A percentile compares a stretch with the other conserved stretches of the same genome.
phyloP scores from a whole-genome alignment of 1,140 invertebrate species.

The Drosophila parvula region DNA sequence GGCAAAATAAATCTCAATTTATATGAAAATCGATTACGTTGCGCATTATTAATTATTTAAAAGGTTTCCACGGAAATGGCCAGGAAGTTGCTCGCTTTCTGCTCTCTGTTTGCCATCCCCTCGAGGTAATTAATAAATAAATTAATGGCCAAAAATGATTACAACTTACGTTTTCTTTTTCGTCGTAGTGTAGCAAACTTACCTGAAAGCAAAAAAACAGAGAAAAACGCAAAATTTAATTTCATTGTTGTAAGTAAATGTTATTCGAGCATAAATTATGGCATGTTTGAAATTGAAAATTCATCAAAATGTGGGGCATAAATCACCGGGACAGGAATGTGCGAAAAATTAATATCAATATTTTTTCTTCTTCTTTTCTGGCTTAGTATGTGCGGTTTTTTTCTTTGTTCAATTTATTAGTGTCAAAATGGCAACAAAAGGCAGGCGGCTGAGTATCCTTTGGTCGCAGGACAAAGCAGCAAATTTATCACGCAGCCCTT shows the following conservation, averaged over 20 bases:
- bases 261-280: constrained; percentile 17
- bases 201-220: constrained; percentile 68
- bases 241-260: constrained; percentile 17
- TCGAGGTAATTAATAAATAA: constrained; percentile 62
- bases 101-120: constrained; percentile 8
- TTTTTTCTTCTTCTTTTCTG: constrained; percentile 16
- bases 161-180: constrained; percentile 81
- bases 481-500: constrained; percentile 52
- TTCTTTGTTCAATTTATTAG: constrained; percentile 66
- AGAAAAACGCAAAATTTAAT: constrained; percentile 31
- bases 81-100: constrained; percentile 34
- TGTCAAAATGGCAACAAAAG: constrained; percentile 58
- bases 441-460: constrained; percentile 13
- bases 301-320: constrained; percentile 52
- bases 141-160: constrained; percentile 41
- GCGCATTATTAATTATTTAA: constrained; percentile 77
- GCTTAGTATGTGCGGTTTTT: neutral
- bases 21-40: constrained; percentile 79
- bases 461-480: constrained; percentile 13
- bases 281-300: constrained; percentile 51
- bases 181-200: constrained; percentile 74
- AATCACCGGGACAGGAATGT: constrained; percentile 55
- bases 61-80: constrained; percentile 61
- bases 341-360: constrained; percentile 63
- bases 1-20: constrained; percentile 78